Conservation (phyloP, 1,140 invertebrate genomes). For the Atta texana region DNA sequence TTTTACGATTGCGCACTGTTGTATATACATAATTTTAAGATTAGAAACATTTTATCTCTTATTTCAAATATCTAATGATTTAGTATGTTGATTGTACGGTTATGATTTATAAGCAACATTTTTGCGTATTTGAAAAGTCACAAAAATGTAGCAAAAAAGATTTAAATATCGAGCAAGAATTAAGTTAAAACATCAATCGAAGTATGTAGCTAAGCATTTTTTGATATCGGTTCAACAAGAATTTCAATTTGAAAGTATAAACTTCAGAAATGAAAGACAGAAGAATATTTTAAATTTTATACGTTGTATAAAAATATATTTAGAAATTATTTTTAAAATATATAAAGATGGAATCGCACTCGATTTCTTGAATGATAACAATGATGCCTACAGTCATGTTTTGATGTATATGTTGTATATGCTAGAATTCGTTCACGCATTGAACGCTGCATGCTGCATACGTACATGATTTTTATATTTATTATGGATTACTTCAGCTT, state of each 20-base stretch:
- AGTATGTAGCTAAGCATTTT: background rate
- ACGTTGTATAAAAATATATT: background rate
- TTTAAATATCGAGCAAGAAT: background rate
- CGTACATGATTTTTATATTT: no score
- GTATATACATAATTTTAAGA: background rate
- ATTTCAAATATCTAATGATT: slow-evolving; percentile 13
- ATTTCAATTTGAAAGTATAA: background rate
- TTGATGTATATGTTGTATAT: no score
- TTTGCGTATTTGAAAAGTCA: background rate
- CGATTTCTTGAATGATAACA: no score
- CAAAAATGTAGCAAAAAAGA: background rate
- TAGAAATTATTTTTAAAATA: background rate
- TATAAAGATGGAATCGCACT: no score
- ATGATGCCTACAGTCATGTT: no score
- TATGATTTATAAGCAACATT: background rate
- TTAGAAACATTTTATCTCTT: background rate
- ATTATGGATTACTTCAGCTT: no score
- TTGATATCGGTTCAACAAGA: background rate
- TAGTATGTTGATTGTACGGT: background rate
- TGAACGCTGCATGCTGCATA: no score
- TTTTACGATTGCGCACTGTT: background rate
- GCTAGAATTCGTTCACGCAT: no score
- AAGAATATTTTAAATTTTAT: background rate
- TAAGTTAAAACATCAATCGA: background rate
- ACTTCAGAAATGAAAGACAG: background rate